Percentiles rank a stretch among this genome's conserved stretches.
Evolutionary conservation across 2,888 invertebrate species (phyloP).

Genomic region (Lacanobia oleracea): DNA sequence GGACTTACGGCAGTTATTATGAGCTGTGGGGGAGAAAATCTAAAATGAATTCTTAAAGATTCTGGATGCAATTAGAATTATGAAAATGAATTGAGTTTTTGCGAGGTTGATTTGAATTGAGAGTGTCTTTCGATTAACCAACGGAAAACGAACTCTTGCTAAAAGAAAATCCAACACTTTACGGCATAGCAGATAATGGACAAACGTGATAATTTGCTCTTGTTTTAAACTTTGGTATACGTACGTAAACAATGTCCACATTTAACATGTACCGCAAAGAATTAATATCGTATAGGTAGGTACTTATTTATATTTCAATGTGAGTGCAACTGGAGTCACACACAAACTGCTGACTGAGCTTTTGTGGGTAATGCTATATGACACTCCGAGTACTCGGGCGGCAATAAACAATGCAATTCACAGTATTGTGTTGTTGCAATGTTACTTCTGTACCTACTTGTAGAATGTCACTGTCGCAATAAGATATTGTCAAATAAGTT

Average conservation of each 20-base stretch:
- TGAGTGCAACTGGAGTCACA: constrained; percentile 77
- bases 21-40: background rate
- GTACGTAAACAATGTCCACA: background rate
- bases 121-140: background rate
- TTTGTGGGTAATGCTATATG: constrained; percentile 76
- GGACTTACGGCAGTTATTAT: constrained; percentile 1
- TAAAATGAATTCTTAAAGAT: background rate
- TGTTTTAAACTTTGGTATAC: background rate
- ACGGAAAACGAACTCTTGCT: background rate
- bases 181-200: background rate
- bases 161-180: constrained; percentile 9
- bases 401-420: constrained; percentile 74
- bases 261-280: background rate
- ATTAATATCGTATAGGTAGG: background rate
- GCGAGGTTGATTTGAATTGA: background rate
- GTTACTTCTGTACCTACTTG: constrained; percentile 43
- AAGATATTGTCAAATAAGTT: background rate
- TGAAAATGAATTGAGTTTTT: background rate
- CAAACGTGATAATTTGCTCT: background rate
- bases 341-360: constrained; percentile 76
- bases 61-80: background rate
- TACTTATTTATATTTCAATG: constrained; percentile 23
- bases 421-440: constrained; percentile 73
- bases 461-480: background rate
- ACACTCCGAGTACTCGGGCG: constrained; percentile 63